phyloP scores from a whole-genome alignment of 2,113 vertebrate species.

The Ptyas mucosa region DNA sequence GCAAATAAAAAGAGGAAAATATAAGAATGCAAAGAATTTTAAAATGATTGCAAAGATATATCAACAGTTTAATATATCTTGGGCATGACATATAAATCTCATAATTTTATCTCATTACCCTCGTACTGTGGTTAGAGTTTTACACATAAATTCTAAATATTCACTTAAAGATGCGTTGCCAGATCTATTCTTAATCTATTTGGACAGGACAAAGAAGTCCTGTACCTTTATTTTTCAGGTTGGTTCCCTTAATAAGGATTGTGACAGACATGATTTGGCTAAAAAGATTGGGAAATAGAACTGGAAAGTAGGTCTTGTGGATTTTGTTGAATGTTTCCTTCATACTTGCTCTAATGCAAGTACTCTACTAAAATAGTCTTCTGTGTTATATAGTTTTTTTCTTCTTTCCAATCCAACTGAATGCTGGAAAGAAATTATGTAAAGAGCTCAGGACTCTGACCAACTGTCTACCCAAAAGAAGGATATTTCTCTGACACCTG shows the following conservation, averaged over 20 bases:
- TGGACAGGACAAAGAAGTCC: not conserved
- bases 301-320: not conserved
- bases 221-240: not conserved
- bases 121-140: not conserved
- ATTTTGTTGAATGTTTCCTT: not conserved
- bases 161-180: not conserved
- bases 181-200: not conserved
- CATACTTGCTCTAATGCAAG: not conserved
- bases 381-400: not conserved
- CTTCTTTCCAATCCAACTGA: not conserved
- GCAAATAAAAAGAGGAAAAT: conserved; percentile 20
- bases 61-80: not conserved
- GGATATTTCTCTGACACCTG: not conserved
- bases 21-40: conserved; percentile 13
- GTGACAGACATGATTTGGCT: not conserved
- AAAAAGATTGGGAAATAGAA: not conserved
- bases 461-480: not conserved
- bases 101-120: not conserved
- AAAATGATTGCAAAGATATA: conserved; percentile 34
- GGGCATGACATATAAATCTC: conserved; percentile 12
- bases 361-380: not conserved
- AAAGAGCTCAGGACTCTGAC: not conserved
- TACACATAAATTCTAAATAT: not conserved
- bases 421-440: not conserved
- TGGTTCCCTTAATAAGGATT: not conserved